Base-by-base conservation (phyloP, 2,888 invertebrate species). In the Diaphora mendica region DNA sequence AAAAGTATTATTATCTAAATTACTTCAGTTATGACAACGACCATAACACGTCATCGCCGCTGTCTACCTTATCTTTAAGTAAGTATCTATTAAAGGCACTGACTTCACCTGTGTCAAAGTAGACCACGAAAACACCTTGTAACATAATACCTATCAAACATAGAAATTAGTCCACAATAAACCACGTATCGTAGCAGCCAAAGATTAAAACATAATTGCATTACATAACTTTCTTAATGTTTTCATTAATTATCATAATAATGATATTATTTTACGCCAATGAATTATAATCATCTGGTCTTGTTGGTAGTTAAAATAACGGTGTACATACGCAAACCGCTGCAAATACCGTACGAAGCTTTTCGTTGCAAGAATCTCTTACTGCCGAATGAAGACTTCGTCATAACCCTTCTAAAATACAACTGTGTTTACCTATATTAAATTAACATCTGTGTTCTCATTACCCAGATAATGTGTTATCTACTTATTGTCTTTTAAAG, bases 281-380 rank as follows among this genome's bases (percentile, higher is more conserved):
- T 77, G 79, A 82, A 83, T 83, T 84, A 86, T 82, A 85, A 84
- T 84, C 83, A 85, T 82, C 85, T 82, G 83, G 77, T 79, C 84
- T 83, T 78, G 81, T 79, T 75, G 80, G 88, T 91, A 91, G 91
- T 92, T 91, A 92, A 90, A 88, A 88, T 94, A 94, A 94, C 95
- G 92, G 95, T 90, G 78, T 82, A n/a, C n/a, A n/a, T n/a, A 85
- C 73, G 79, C 86, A 89, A 89, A 92, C 94, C 93, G 94, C 92
- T 93, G 93, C 91, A 85, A 89, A 92, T 94, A 94, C 95, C 94
- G 94, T 94, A 92, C 88, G 89, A 84, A 87, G 88, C 83, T 87
- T 85, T 82, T 82, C 85, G 86, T 87, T 88, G 80, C 85, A 85
- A 79, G 82, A 79, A 74, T 66, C 35, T 72, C 72, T 87, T 90